Evolutionary conservation across 2,113 vertebrate species (phyloP).

Genomic region (Embiotoca jacksoni): DNA sequence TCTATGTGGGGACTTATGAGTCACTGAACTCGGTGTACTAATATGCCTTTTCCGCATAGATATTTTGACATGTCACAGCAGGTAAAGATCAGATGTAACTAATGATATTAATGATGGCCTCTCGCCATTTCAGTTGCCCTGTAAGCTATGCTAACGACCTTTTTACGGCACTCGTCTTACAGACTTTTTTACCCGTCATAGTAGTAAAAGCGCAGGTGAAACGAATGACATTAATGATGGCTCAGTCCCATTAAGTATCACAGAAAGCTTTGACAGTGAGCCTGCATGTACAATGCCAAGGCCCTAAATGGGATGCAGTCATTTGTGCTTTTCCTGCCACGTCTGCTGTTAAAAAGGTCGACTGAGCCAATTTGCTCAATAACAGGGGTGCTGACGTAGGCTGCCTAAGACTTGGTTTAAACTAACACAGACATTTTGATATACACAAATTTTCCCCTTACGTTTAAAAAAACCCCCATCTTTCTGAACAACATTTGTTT

Average conservation of each 20-base stretch:
- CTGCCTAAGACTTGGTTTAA: not conserved
- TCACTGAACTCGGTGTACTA: not conserved
- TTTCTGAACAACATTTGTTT: no score
- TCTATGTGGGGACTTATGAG: not conserved
- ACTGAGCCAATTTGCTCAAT: not conserved
- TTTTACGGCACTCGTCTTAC: no score
- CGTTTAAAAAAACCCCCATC: no score
- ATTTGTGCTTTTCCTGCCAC: not conserved
- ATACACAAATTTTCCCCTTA: no score
- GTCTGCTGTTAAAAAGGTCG: not conserved
- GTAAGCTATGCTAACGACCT: not conserved
- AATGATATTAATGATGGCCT: no score
- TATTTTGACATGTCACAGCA: conserved; percentile 7
- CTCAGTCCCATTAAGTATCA: not conserved
- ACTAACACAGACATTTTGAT: no score
- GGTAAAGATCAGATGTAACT: not conserved
- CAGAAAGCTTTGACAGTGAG: not conserved
- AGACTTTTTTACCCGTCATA: not conserved
- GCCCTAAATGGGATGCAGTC: not conserved
- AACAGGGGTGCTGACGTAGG: not conserved
- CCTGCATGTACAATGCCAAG: not conserved
- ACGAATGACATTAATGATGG: not conserved
- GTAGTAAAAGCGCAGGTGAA: not conserved
- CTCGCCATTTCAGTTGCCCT: not conserved
- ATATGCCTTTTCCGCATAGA: not conserved